phyloP scores from a whole-genome alignment of 2,113 vertebrate species.

The Neolamprologus devosi region DNA sequence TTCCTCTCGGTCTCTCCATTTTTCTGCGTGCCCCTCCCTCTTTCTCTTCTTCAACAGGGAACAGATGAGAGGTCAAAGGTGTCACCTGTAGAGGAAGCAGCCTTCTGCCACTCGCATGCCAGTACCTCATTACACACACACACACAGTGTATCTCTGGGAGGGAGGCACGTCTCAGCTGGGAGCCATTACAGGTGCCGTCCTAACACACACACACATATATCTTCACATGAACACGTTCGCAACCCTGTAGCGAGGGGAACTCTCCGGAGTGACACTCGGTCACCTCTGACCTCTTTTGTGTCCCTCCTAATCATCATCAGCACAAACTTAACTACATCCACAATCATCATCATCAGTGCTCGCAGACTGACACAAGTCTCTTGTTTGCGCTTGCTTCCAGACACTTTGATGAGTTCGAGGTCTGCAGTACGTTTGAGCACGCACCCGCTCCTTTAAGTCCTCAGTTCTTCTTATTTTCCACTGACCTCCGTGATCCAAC shows the following conservation, averaged over 20 bases:
- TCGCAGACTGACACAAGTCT: constrained; percentile 39
- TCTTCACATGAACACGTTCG: not conserved
- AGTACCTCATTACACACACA: constrained; percentile 63
- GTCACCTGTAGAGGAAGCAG: constrained; percentile 76
- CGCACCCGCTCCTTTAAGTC: not conserved
- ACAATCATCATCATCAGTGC: constrained; percentile 41
- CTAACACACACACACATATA: constrained; percentile 3
- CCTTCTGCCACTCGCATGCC: constrained; percentile 72
- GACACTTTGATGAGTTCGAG: constrained; percentile 49
- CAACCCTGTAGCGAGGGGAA: constrained; percentile 6
- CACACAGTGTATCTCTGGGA: not conserved
- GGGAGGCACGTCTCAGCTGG: constrained; percentile 60
- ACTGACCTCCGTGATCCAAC: constrained; percentile 30
- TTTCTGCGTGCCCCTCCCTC: not conserved
- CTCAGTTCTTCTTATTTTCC: not conserved
- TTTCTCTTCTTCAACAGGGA: constrained; percentile 57
- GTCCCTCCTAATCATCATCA: constrained; percentile 74
- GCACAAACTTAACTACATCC: constrained; percentile 47
- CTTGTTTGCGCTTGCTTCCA: constrained; percentile 40
- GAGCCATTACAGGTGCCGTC: constrained; percentile 74
- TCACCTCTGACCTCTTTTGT: constrained; percentile 63
- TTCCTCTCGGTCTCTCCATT: not conserved
- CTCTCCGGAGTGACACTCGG: constrained; percentile 34
- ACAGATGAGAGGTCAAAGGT: constrained; percentile 78
- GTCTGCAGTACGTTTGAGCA: not conserved